Conservation (phyloP, 2,113 vertebrate species). For the Tetrax tetrax region DNA sequence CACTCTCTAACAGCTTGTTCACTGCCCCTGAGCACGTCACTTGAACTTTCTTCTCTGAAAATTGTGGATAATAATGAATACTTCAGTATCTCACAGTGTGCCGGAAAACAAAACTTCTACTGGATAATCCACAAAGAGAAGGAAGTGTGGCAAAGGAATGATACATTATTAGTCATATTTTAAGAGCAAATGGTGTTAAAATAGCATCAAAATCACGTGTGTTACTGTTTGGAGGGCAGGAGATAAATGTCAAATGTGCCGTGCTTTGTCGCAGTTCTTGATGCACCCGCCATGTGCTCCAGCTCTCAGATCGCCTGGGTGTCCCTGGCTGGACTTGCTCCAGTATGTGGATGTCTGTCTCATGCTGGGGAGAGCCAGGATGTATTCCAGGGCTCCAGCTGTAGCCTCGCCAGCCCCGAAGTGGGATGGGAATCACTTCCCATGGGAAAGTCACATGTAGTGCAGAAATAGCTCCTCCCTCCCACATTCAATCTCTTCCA, state of each 20-base stretch:
- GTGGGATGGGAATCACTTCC: not conserved
- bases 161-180: not conserved
- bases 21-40: not conserved
- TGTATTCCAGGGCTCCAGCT: not conserved
- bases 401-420: not conserved
- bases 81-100: not conserved
- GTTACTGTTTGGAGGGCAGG: not conserved
- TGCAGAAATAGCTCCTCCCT: not conserved
- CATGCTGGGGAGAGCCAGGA: not conserved
- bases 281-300: fast-evolving
- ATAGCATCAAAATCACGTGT: not conserved
- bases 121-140: not conserved
- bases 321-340: not conserved
- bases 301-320: not conserved
- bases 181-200: not conserved
- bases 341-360: not conserved
- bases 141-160: not conserved
- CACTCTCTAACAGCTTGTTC: not conserved
- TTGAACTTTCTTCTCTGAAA: not conserved
- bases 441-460: not conserved
- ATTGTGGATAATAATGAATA: not conserved
- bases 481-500: not conserved
- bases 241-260: not conserved
- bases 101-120: not conserved
- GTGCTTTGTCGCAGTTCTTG: not conserved